Evolutionary conservation across 30 jellyfish, hydroid and myxozoan species (phyloP).

Genomic region (Sanderia malayensis): DNA sequence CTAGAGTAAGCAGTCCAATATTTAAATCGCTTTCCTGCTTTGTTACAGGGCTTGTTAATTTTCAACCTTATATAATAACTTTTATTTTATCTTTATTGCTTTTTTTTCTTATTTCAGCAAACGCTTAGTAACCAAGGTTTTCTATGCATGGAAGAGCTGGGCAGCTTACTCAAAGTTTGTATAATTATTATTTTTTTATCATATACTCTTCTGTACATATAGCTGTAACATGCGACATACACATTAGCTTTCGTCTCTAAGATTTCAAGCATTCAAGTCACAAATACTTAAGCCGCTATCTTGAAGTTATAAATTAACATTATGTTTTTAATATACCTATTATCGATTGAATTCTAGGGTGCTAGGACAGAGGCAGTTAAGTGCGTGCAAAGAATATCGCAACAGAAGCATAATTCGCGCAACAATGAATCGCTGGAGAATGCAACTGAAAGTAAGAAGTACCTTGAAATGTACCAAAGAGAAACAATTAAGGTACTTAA

Average conservation of each 20-base stretch:
- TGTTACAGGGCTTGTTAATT: too few species aligned
- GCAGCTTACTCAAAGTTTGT: slow-evolving; percentile 38
- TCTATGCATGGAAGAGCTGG: slow-evolving; percentile 47
- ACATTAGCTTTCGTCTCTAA: too few species aligned
- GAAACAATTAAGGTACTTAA: slow-evolving; percentile 22
- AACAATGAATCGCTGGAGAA: slow-evolving; percentile 28
- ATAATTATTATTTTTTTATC: too few species aligned
- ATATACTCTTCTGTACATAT: too few species aligned
- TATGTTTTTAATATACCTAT: too few species aligned
- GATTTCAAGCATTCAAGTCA: too few species aligned
- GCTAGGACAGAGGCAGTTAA: slow-evolving; percentile 35
- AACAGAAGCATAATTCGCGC: slow-evolving; percentile 9
- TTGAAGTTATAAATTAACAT: too few species aligned
- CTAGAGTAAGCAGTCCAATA: slow-evolving; percentile 40
- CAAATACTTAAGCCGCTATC: too few species aligned
- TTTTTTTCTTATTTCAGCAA: slow-evolving; percentile 15
- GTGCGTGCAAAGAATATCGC: slow-evolving; percentile 59
- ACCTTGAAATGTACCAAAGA: neutral
- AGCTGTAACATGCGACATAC: too few species aligned
- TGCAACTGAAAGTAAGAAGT: neutral
- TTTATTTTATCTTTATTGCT: too few species aligned
- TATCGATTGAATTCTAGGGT: too few species aligned
- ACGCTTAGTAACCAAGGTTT: slow-evolving; percentile 28
- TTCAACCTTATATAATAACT: neutral
- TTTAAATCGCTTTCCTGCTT: neutral